phyloP scores from a whole-genome alignment of 1,140 invertebrate genomes.

The Orius insidiosus region DNA sequence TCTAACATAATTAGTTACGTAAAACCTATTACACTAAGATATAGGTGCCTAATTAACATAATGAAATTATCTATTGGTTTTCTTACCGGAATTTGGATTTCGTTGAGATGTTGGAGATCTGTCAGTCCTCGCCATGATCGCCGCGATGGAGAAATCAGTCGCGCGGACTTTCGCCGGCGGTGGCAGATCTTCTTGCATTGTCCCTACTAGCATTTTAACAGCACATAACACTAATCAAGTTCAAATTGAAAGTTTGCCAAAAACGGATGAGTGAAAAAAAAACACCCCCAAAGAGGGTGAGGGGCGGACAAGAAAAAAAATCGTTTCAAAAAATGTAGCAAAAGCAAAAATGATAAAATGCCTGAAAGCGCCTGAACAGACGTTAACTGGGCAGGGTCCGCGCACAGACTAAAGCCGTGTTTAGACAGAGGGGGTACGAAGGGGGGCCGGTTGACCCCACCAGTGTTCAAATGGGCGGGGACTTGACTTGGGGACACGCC shows the following conservation, averaged over 20 bases:
- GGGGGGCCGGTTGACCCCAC: background rate
- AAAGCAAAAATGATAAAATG: constrained; percentile 1
- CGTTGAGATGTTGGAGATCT: constrained; percentile 14
- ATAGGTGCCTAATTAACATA: too few relatives aligned
- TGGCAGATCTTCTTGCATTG: constrained; percentile 18
- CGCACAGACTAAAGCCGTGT: constrained; percentile 1
- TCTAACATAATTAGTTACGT: too few relatives aligned
- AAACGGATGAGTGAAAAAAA: background rate
- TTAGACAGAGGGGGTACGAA: background rate
- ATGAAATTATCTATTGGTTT: constrained; percentile 13
- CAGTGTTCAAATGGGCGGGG: too few relatives aligned
- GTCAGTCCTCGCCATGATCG: constrained; percentile 63
- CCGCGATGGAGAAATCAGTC: constrained; percentile 84
- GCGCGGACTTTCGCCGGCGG: constrained; percentile 32
- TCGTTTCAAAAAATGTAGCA: background rate
- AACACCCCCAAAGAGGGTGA: background rate
- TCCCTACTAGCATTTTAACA: constrained; percentile 17
- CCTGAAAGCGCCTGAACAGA: background rate
- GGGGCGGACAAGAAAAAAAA: background rate
- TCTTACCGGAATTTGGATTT: constrained; percentile 20
- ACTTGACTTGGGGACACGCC: too few relatives aligned
- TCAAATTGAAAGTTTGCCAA: background rate
- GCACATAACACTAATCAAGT: background rate
- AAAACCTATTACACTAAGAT: too few relatives aligned
- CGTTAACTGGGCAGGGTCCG: constrained; percentile 8